phyloP scores from a whole-genome alignment of 2,797 vertebrate species.

The Aselliscus stoliczkanus region DNA sequence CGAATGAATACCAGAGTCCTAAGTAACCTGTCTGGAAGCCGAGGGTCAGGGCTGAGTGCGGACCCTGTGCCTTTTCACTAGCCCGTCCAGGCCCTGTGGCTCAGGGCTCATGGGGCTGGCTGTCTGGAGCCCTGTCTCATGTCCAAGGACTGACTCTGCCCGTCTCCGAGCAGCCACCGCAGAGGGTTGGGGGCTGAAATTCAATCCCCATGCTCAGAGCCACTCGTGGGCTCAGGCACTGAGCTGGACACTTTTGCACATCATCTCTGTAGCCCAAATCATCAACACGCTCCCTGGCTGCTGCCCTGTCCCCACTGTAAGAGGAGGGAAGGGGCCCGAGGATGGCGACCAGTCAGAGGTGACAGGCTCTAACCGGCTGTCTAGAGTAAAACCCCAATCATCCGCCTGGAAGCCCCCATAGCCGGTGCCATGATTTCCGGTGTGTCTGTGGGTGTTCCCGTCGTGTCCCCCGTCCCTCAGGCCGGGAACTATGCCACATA shows the following conservation, averaged over 20 bases:
- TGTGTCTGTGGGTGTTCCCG: not conserved
- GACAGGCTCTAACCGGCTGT: not conserved
- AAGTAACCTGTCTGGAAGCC: not conserved
- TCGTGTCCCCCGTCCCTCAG: not conserved
- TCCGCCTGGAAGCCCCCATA: not conserved
- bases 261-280: not conserved
- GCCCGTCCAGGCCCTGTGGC: not conserved
- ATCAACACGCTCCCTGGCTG: not conserved
- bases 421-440: rapidly evolving
- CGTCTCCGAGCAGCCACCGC: not conserved
- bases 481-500: not conserved
- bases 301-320: rapidly evolving
- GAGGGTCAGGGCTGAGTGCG: not conserved
- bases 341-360: not conserved
- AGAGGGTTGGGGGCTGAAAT: not conserved
- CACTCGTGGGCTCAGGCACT: not conserved
- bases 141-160: not conserved
- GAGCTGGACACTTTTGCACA: rapidly evolving
- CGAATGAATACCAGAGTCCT: rapidly evolving
- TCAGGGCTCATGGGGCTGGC: not conserved
- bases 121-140: not conserved
- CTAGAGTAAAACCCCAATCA: not conserved
- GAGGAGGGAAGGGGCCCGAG: not conserved
- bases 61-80: rapidly evolving
- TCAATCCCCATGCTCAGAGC: not conserved